A percentile compares a stretch with the other conserved stretches of the same genome.
phyloP scores from a whole-genome alignment of 2,113 vertebrate genomes.

The Bubo bubo region DNA sequence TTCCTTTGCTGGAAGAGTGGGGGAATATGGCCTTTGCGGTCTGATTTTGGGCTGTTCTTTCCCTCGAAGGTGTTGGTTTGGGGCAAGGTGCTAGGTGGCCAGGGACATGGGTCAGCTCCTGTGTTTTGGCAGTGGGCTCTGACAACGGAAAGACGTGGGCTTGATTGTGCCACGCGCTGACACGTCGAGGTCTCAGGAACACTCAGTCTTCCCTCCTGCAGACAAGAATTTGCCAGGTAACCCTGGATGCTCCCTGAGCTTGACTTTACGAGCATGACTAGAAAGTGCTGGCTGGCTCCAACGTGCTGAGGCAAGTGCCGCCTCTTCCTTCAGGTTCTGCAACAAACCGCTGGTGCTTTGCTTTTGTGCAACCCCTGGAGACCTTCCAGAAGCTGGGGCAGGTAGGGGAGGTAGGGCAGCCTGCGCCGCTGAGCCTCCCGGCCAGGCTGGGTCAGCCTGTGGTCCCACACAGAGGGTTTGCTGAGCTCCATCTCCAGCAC shows the following conservation, averaged over 20 bases:
- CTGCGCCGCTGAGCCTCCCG: accelerated
- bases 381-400: neutral
- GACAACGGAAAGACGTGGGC: neutral
- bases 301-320: neutral
- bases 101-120: neutral
- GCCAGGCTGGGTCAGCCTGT: accelerated
- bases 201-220: neutral
- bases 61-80: neutral
- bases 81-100: neutral
- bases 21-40: accelerated
- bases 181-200: neutral
- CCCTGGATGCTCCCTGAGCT: neutral
- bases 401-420: neutral
- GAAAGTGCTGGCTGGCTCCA: neutral
- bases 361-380: conserved; percentile 37
- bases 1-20: neutral
- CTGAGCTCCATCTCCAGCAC: neutral
- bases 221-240: neutral
- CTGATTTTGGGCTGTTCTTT: neutral
- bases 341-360: neutral
- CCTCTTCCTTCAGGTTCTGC: conserved; percentile 39
- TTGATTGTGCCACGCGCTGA: neutral
- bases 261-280: neutral
- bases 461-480: accelerated
- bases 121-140: accelerated